These are phyloP conservation scores for Cervus canadensis DNA, from an alignment of 2,113 vertebrate genomes.

Conservation along the genomic window DNA sequence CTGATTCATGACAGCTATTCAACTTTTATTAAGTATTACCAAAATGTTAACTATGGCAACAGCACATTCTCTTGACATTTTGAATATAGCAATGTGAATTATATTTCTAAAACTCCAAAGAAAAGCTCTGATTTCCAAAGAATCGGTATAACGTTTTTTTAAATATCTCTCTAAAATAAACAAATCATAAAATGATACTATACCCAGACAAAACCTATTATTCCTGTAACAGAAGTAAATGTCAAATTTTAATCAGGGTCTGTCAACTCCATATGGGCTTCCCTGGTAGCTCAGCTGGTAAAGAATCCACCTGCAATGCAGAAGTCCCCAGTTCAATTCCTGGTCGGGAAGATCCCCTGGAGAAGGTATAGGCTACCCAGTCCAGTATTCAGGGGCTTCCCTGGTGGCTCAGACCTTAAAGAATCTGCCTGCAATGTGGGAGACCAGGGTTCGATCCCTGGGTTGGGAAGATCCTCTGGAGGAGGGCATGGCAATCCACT, in stretches of 20 bases:
- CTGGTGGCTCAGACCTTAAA: background rate
- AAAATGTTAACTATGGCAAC: slow-evolving; percentile 20
- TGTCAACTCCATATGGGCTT: background rate
- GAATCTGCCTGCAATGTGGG: background rate
- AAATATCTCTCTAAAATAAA: background rate
- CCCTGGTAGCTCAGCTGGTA: background rate
- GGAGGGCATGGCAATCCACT: background rate
- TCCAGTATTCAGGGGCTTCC: background rate
- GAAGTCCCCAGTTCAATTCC: background rate
- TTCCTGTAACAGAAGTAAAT: slow-evolving; percentile 11
- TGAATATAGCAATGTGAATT: background rate
- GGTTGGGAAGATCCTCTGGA: background rate
- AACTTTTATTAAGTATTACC: background rate
- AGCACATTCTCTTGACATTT: background rate
- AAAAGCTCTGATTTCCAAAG: slow-evolving; percentile 15
- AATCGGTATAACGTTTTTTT: background rate
- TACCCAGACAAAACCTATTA: background rate
- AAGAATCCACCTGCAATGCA: background rate
- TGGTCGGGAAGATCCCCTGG: background rate
- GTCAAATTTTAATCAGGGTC: background rate
- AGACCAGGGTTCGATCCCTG: background rate
- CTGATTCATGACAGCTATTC: background rate
- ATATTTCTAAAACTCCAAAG: slow-evolving; percentile 23
- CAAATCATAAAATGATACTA: slow-evolving; percentile 18
- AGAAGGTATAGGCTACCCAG: background rate